Evolutionary conservation across 2,113 vertebrate species (phyloP).

Genomic region (Neogobius melanostomus): DNA sequence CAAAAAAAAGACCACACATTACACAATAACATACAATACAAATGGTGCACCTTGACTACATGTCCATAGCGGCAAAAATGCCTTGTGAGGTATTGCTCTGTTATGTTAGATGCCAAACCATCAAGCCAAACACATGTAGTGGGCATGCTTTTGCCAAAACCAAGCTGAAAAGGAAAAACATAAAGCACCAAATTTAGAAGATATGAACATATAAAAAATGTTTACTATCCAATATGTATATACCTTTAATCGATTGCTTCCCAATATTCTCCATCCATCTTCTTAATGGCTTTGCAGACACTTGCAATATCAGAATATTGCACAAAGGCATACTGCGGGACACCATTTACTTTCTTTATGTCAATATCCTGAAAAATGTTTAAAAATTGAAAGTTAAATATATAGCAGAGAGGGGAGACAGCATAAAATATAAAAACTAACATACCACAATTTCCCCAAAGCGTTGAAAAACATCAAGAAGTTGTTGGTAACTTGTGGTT

Average conservation of each 20-base stretch:
- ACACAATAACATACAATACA: background rate
- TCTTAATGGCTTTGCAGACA: slow-evolving; percentile 99
- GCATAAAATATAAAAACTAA: slow-evolving; percentile 2
- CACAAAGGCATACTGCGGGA: slow-evolving; percentile 96
- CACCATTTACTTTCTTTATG: slow-evolving; percentile 96
- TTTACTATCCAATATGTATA: background rate
- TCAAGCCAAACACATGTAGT: slow-evolving; percentile 98
- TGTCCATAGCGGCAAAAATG: slow-evolving; percentile 97
- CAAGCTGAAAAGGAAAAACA: slow-evolving; percentile 80
- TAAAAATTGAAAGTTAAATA: slow-evolving; percentile 1
- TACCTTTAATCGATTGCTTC: slow-evolving; percentile 97
- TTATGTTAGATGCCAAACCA: slow-evolving; percentile 92
- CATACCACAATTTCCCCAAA: slow-evolving; percentile 98
- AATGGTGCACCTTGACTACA: slow-evolving; percentile 88
- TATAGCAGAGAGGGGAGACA: background rate
- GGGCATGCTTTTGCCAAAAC: slow-evolving; percentile 99
- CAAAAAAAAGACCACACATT: slow-evolving; percentile 4
- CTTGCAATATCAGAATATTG: slow-evolving; percentile 98
- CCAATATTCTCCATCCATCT: slow-evolving; percentile 99
- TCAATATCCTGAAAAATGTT: slow-evolving; percentile 85
- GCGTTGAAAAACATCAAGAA: slow-evolving; percentile 96
- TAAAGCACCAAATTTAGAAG: background rate
- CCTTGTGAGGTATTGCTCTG: slow-evolving; percentile 95
- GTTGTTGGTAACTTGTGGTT: slow-evolving; percentile 94
- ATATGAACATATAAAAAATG: background rate